Percentiles rank a stretch among this genome's conserved stretches.
phyloP scores from a whole-genome alignment of 2,113 vertebrate species.

The Pelodiscus sinensis region DNA sequence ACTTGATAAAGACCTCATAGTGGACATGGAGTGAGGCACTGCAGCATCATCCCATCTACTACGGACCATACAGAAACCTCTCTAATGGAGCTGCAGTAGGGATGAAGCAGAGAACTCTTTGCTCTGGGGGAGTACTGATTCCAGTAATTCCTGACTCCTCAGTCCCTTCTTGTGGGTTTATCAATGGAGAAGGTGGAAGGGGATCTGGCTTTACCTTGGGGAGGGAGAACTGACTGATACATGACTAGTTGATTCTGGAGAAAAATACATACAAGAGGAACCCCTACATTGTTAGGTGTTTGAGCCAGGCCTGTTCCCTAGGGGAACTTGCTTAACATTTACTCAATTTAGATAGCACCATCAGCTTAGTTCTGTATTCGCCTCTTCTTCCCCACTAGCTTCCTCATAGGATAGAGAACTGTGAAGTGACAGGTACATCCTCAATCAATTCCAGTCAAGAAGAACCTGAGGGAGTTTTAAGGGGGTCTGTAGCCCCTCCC shows the following conservation, averaged over 20 bases:
- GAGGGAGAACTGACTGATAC: neutral
- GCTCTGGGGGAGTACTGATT: neutral
- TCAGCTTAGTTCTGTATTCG: neutral
- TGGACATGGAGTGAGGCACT: neutral
- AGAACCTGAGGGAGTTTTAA: no score
- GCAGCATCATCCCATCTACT: neutral
- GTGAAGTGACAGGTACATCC: neutral
- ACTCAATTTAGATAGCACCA: neutral
- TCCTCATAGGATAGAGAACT: neutral
- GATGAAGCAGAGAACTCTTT: neutral
- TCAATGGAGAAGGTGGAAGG: neutral
- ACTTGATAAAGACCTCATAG: fast-evolving
- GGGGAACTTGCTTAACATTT: neutral
- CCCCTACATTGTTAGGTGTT: neutral
- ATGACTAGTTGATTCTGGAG: neutral
- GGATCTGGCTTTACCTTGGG: neutral
- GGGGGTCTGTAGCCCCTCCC: no score
- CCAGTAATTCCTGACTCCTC: neutral
- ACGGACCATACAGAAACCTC: neutral
- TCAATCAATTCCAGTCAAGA: neutral
- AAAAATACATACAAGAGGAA: neutral
- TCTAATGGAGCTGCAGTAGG: fast-evolving
- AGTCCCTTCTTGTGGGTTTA: neutral
- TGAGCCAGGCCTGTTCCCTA: neutral
- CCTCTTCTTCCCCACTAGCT: neutral